These are phyloP conservation scores for Pungitius pungitius DNA, from an alignment of 2,113 vertebrate species.

Conservation along the genomic window DNA sequence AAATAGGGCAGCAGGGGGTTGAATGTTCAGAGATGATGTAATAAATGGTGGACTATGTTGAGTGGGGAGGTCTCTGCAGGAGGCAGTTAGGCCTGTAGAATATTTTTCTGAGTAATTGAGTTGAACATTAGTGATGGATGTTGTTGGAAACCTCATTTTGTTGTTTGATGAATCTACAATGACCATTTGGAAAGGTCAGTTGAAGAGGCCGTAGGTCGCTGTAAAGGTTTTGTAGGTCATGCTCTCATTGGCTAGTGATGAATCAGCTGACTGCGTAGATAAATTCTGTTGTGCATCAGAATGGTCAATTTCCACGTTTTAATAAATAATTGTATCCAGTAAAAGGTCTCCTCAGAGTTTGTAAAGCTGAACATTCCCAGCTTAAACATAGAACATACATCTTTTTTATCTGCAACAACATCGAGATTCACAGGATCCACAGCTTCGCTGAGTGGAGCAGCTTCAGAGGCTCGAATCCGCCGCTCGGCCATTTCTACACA, in stretches of 20 bases:
- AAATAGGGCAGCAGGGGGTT: conserved; percentile 25
- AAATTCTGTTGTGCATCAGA: not conserved
- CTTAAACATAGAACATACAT: not conserved
- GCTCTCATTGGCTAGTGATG: conserved; percentile 52
- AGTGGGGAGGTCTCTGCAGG: conserved; percentile 32
- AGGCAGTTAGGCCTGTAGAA: no score
- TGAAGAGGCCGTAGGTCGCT: conserved; percentile 52
- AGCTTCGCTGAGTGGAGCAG: not conserved
- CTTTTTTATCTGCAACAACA: not conserved
- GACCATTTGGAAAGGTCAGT: conserved; percentile 50
- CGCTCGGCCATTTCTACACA: not conserved
- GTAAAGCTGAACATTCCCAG: not conserved
- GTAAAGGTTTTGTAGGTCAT: conserved; percentile 45
- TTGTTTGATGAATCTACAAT: conserved; percentile 69
- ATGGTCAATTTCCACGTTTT: not conserved
- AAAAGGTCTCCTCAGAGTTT: not conserved
- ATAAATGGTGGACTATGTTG: conserved; percentile 48
- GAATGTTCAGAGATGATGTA: conserved; percentile 37
- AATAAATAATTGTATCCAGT: not conserved
- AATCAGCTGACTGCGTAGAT: conserved; percentile 45
- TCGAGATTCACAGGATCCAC: not conserved
- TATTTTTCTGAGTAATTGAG: conserved; percentile 15
- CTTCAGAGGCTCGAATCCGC: not conserved
- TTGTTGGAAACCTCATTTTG: conserved; percentile 67
- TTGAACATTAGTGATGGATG: conserved; percentile 51